Evolutionary conservation across 2,113 vertebrate genomes (phyloP).

Genomic region (Salvator merianae): DNA sequence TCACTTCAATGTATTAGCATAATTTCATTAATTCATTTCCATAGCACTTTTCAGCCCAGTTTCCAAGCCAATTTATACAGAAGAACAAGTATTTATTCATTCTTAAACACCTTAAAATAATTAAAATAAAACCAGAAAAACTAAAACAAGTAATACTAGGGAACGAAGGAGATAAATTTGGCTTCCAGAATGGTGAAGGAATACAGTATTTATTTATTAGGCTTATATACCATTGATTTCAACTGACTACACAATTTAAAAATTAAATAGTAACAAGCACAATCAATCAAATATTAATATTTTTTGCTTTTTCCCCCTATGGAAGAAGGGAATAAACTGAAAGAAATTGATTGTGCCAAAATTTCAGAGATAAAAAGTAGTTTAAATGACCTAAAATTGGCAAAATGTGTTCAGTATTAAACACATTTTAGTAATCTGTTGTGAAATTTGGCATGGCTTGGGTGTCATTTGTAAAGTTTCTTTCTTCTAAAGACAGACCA

Average conservation of each 20-base stretch:
- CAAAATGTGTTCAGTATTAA: background rate
- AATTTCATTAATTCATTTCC: background rate
- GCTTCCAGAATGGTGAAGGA: background rate
- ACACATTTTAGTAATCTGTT: too few relatives aligned
- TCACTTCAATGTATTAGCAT: background rate
- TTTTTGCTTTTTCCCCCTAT: background rate
- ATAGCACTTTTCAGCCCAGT: background rate
- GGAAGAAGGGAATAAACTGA: background rate
- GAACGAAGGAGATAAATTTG: background rate
- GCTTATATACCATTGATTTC: too few relatives aligned
- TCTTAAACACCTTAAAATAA: background rate
- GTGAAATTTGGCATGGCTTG: too few relatives aligned
- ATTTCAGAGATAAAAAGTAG: background rate
- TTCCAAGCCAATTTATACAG: background rate
- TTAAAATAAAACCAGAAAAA: background rate
- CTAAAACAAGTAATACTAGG: background rate
- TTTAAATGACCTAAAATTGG: background rate
- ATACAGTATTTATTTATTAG: background rate
- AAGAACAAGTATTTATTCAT: background rate
- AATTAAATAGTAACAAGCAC: too few relatives aligned
- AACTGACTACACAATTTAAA: too few relatives aligned
- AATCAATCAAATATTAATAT: too few relatives aligned
- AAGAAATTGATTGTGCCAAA: too few relatives aligned
- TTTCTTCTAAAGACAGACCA: too few relatives aligned
- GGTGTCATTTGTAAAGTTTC: too few relatives aligned